Conservation (phyloP, 2,888 invertebrate species). For the Thyatira batis region DNA sequence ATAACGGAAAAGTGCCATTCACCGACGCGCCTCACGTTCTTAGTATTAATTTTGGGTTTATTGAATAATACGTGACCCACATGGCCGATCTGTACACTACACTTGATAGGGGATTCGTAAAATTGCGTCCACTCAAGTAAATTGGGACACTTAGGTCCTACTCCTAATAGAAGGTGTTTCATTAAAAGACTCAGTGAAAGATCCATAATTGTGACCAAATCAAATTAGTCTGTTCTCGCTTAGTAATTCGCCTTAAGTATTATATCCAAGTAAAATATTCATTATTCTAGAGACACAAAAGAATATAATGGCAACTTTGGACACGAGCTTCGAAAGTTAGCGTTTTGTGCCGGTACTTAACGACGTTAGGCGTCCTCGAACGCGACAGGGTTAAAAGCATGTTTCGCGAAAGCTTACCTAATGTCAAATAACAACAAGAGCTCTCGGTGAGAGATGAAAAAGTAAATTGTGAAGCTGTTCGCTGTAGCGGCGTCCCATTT, state of each 20-base stretch:
- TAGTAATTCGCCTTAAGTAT: background rate
- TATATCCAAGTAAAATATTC: background rate
- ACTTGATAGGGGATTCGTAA: slow-evolving; percentile 54
- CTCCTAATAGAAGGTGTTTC: slow-evolving; percentile 35
- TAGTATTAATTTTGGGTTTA: slow-evolving; percentile 77
- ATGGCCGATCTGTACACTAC: slow-evolving; percentile 51
- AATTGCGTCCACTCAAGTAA: slow-evolving; percentile 58
- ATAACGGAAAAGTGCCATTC: slow-evolving; percentile 57
- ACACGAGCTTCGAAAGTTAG: slow-evolving; percentile 34
- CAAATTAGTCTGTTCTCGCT: background rate
- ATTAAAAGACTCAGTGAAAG: slow-evolving; percentile 1
- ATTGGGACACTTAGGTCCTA: slow-evolving; percentile 56
- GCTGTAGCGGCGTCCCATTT: slow-evolving; percentile 22
- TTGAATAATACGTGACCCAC: slow-evolving; percentile 76
- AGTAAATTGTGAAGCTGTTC: slow-evolving; percentile 43
- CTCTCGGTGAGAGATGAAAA: slow-evolving; percentile 39
- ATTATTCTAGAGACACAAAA: background rate
- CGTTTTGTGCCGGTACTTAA: slow-evolving; percentile 30
- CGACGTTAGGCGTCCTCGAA: slow-evolving; percentile 37
- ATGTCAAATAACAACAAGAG: slow-evolving; percentile 44
- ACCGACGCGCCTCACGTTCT: slow-evolving; percentile 59
- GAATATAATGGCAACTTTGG: slow-evolving; percentile 37
- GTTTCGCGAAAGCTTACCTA: slow-evolving; percentile 38
- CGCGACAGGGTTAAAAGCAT: slow-evolving; percentile 36
- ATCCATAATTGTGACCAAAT: background rate